phyloP scores from a whole-genome alignment of 2,797 vertebrate genomes.

The Rhinoraja longicauda region DNA sequence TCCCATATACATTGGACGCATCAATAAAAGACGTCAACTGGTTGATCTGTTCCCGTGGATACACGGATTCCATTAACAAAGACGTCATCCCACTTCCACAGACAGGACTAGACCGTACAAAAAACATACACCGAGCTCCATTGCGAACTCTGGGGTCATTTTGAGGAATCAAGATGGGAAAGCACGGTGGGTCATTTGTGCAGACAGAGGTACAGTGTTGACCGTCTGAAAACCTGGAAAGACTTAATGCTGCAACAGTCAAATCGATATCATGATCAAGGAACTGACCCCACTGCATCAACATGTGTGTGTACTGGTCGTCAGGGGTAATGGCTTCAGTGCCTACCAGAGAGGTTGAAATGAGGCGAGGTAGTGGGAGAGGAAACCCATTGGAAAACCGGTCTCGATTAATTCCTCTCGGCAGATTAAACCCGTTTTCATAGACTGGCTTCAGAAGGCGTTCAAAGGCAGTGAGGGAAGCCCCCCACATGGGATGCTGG shows the following conservation, averaged over 20 bases:
- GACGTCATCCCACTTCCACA: constrained; percentile 97
- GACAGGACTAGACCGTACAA: constrained; percentile 89
- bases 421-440: constrained; percentile 92
- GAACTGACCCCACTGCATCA: constrained; percentile 99
- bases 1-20: constrained; percentile 92
- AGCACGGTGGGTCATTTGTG: constrained; percentile 88
- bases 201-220: constrained; percentile 82
- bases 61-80: constrained; percentile 95
- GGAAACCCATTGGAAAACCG: constrained; percentile 69
- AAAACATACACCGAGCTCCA: constrained; percentile 91
- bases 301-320: constrained; percentile 86
- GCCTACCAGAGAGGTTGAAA: constrained; percentile 85
- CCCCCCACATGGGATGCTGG: constrained; percentile 96
- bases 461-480: constrained; percentile 89
- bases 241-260: constrained; percentile 85
- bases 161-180: constrained; percentile 84
- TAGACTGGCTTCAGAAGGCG: constrained; percentile 87
- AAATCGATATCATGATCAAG: constrained; percentile 92
- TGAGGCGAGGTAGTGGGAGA: constrained; percentile 79
- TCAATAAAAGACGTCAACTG: constrained; percentile 94
- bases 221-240: constrained; percentile 91
- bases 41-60: constrained; percentile 93
- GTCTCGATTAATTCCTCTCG: constrained; percentile 68
- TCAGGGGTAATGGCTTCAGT: constrained; percentile 85
- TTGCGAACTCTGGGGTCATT: constrained; percentile 77